phyloP scores from a whole-genome alignment of 30 jellyfish, hydroid and myxozoan genomes.

The Pseudorhiza aurosa region DNA sequence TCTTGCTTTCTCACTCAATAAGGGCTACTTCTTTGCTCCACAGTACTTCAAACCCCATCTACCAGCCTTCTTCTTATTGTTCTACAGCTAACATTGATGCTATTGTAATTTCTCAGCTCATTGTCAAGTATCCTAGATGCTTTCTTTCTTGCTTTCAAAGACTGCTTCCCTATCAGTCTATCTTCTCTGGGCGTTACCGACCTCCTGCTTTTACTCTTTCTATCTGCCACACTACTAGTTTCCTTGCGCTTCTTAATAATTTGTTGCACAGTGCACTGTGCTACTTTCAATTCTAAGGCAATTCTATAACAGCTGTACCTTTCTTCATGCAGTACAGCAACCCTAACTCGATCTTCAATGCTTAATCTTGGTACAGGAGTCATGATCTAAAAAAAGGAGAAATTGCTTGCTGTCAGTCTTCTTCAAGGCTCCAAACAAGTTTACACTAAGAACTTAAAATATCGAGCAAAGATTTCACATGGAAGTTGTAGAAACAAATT shows the following conservation, averaged over 20 bases:
- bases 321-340: background rate
- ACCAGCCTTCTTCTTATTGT: conserved; percentile 46
- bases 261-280: conserved; percentile 1
- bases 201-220: background rate
- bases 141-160: background rate
- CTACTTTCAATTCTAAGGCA: background rate
- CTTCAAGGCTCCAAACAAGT: too few species aligned
- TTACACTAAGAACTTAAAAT: too few species aligned
- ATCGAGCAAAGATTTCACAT: too few species aligned
- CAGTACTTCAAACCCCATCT: conserved; percentile 24
- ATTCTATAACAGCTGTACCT: background rate
- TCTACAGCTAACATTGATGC: background rate
- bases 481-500: too few species aligned
- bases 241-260: background rate
- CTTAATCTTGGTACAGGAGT: conserved; percentile 19
- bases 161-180: background rate
- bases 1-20: conserved; percentile 4
- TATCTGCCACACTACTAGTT: conserved; percentile 4
- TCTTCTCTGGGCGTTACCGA: background rate
- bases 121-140: background rate
- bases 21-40: conserved; percentile 39
- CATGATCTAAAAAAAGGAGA: too few species aligned
- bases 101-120: background rate
- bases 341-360: background rate
- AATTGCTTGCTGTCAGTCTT: too few species aligned